These are phyloP conservation scores for Heterohyrax brucei DNA, from an alignment of 2,797 vertebrate species.

Conservation along the genomic window DNA sequence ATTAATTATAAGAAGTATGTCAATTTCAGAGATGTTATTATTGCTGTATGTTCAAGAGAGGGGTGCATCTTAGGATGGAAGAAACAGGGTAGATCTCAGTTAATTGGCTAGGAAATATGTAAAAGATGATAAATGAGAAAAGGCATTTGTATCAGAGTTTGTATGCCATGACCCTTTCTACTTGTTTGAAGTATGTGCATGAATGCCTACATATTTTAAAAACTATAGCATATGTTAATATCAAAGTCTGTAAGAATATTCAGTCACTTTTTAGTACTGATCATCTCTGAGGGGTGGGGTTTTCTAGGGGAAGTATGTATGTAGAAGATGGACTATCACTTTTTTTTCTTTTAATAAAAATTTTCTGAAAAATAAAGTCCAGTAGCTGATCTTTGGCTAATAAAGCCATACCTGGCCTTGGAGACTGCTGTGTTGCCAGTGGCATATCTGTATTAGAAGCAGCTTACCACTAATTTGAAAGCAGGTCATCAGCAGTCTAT, in stretches of 20 bases:
- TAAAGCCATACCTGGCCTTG: conserved; percentile 29
- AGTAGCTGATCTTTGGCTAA: conserved; percentile 30
- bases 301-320: neutral
- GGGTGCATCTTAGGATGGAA: neutral
- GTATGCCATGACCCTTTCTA: neutral
- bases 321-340: neutral
- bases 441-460: conserved; percentile 49
- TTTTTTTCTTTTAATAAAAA: neutral
- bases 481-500: neutral
- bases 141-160: neutral
- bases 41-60: too few relatives aligned
- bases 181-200: neutral
- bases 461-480: conserved; percentile 38
- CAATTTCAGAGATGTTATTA: conserved; percentile 24
- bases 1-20: conserved; percentile 31
- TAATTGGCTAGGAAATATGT: neutral
- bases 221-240: neutral
- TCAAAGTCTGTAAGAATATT: neutral
- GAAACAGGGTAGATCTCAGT: neutral
- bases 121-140: conserved; percentile 34
- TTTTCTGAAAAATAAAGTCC: conserved; percentile 8
- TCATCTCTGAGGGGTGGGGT: neutral
- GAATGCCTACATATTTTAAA: neutral
- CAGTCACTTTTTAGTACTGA: neutral
- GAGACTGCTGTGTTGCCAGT: neutral